Base-by-base conservation (phyloP, 2,797 vertebrate species). In the Rhinoraja longicauda region DNA sequence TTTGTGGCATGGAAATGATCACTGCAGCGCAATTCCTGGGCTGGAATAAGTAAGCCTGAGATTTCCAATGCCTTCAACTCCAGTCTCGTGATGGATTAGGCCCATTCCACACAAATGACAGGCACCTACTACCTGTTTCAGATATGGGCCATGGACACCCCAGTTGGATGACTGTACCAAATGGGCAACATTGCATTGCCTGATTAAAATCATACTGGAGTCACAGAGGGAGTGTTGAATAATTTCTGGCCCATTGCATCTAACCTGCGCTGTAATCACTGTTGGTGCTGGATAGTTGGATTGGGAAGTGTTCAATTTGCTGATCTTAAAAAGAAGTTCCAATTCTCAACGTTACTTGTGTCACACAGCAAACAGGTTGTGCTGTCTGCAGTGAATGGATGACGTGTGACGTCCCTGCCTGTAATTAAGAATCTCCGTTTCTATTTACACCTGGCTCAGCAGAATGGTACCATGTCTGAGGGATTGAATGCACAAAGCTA, bases 361-460 rank as follows among this genome's bases (percentile, higher is more conserved):
- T 32, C 5, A 32, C 59, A 64, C 12, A 19, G 84, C 1, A 19
- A 36, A 21, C n/a, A 88, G 62, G n/a, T 36, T 32, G 59, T 36
- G 17, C 62, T 7, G 39, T 70, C 24, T 45, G 19, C 90, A 75
- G 70, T 26, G 24, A 67, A 39, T 15, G 24, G 24, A 36, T 92
- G 70, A 73, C 70, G 70, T 92, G 72, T 21, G 29, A 53, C 53
- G 21, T 73, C 39, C 10, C 36, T 10, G 26, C 36, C 67, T 29
- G 36, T 73, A 75, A 92, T 75, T 92, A 92, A 92, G 75, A 24
- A 57, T n/a, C 90, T 15, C 39, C 4, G 39, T 92, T 92, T 92
- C 39, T 53, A 72, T 73, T 92, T 92, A 57, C 90, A 92, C 70
- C 53, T 45, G 90, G 26, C 67, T 92, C 39, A 92, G 72, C 90